A percentile compares a stretch with the other conserved stretches of the same genome.
Evolutionary conservation across 2,797 vertebrate species (phyloP).

Genomic region (Paguma larvata): DNA sequence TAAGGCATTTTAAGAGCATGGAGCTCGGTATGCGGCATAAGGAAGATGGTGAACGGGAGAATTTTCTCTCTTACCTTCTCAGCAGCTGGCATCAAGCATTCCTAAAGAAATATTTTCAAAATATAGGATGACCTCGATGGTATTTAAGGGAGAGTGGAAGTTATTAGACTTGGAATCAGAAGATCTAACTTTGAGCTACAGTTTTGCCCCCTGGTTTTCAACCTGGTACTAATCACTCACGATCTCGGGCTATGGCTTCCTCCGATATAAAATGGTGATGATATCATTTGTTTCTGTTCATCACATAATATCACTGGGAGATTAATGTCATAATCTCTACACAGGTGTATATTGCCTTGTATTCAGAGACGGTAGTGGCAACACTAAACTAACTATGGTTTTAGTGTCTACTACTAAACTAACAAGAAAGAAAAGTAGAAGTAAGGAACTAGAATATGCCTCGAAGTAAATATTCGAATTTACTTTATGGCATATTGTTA

Average conservation of each 20-base stretch:
- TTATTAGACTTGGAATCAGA: not conserved
- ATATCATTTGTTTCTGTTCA: not conserved
- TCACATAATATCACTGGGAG: not conserved
- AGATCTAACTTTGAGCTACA: not conserved
- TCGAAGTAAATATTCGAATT: not conserved
- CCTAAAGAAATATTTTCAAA: slow-evolving; percentile 10
- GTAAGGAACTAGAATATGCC: not conserved
- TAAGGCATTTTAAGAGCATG: not conserved
- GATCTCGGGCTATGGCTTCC: not conserved
- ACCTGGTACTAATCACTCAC: not conserved
- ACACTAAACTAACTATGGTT: not conserved
- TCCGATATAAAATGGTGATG: not conserved
- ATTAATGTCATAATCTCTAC: not conserved
- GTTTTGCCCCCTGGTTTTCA: not conserved
- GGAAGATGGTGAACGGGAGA: not conserved
- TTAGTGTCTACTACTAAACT: not conserved
- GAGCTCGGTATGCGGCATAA: rapidly evolving
- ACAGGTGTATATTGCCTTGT: not conserved
- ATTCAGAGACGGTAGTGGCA: not conserved
- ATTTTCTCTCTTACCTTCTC: not conserved
- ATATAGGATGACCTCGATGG: not conserved
- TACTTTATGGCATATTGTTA: not conserved
- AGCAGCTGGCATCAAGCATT: not conserved
- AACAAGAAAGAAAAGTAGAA: not conserved
- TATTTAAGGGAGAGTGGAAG: not conserved